Base-by-base conservation (phyloP, 2,888 invertebrate species). In the Trissolcus brochymenae region DNA sequence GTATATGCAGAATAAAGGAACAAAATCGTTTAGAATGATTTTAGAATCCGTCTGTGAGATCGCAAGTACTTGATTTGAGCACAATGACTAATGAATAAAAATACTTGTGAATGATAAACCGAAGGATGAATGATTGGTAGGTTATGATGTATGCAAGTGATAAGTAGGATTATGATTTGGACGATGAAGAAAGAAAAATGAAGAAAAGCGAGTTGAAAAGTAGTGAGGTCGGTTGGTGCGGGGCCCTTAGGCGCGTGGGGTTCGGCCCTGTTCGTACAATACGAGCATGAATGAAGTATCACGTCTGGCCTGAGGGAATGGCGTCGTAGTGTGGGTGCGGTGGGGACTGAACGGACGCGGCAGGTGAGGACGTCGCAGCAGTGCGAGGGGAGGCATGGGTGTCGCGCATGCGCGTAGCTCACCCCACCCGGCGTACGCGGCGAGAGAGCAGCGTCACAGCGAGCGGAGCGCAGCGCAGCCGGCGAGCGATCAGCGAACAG, bases 221-320 rank as follows among this genome's bases (percentile, higher is more conserved):
- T n/a, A n/a, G n/a, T n/a, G n/a, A n/a, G n/a, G n/a, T 7, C 9
- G 2, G 29, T 7, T 0, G 11, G 16, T 11, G 21, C 65, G 60
- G 79, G 84, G 85, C 64, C 59, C 80, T 64, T 11, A 43, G 11
- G 9, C 3, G 3, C 53, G 14, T 16, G 19, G 57, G 74, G 49
- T 80, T 67, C 87, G 81, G 60, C 79, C 84, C 86, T 87, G 84
- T 76, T 43, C 83, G 84, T 82, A 85, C 86, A 86, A 87, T 84
- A 86, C 87, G 87, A 87, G 87, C 84, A 88, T 88, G 88, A 88
- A 88, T 88, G 88, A 87, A 88, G 87, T 87, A 87, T 87, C 86
- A 85, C 83, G 87, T 87, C 87, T 86, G 84, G 82, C 83, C 83
- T 73, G 80, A 80, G 84, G 81, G 81, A 81, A 82, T 81, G 78